Evolutionary conservation across 2,797 vertebrate species (phyloP), one percentile per base, ranked within the genome.

Genomic region (Cottoperca gobio): DNA sequence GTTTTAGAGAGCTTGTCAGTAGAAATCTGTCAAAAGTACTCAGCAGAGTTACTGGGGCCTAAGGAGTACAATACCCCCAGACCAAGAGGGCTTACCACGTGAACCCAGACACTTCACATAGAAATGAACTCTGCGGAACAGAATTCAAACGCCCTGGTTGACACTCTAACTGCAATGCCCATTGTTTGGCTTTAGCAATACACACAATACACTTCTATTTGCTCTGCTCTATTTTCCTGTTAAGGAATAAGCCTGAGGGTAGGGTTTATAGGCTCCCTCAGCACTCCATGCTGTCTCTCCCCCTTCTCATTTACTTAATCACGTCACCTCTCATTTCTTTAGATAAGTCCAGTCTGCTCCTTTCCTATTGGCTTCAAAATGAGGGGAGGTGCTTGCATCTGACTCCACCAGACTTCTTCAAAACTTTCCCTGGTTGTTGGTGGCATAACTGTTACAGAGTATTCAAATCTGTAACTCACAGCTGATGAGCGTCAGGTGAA

Each of bases 361-460:
- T 72, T 64, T 89, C 91, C 92, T 87, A 83, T 92, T 87, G 89
- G 89, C 74, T 90, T 93, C 35, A 64, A 91, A 92, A 74, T 82
- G 73, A 89, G 87, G 90, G 95, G 96, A 91, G 89, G 93, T 83
- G 88, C 85, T 82, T 91, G 59, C 69, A 92, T 94, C 94, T 90
- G 89, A 94, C 92, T 94, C 66, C 93, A 93, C 93, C 86, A 92
- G 93, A 96, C 95, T 96, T 95, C 92, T 94, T 90, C 76, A 90
- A 70, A 90, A 81, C 83, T 84, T 88, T 80, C 75, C 62, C 43
- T 63, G 64, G 70, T 63, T 68, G 73, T 49, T 71, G 50, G 31
- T 71, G 73, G 43, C 7, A 43, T 4, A 63, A 73, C 31, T 35
- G 62, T 72, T 52, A 53, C 23, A 63, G 19, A 43, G 8, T 28